Evolutionary conservation across 2,797 vertebrate genomes (phyloP).

Genomic region (Cuculus canorus): DNA sequence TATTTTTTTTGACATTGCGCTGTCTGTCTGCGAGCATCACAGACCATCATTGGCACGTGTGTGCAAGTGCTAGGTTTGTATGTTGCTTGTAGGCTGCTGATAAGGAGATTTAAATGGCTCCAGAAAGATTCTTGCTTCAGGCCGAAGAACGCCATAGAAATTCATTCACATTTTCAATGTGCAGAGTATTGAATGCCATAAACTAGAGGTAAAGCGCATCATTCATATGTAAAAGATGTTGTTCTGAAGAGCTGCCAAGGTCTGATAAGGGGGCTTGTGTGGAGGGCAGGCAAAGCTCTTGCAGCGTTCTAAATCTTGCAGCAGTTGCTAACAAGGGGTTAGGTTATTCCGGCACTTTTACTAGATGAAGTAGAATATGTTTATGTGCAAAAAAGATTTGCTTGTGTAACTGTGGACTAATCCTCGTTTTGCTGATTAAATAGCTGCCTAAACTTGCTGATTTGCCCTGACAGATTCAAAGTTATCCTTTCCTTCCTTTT

Average conservation of each 20-base stretch:
- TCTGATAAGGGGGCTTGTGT: conserved; percentile 58
- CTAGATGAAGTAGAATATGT: not conserved
- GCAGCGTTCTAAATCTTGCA: conserved; percentile 24
- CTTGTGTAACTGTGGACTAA: conserved; percentile 56
- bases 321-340: conserved; percentile 48
- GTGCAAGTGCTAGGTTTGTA: conserved; percentile 27
- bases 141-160: conserved; percentile 61
- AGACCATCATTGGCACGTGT: not conserved
- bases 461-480: conserved; percentile 17
- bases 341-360: conserved; percentile 22
- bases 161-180: conserved; percentile 62
- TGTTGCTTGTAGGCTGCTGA: conserved; percentile 69
- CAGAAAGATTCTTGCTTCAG: conserved; percentile 71
- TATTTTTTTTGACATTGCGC: conserved; percentile 9
- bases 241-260: conserved; percentile 66
- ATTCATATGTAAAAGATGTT: conserved; percentile 72
- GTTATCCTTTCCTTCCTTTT: not conserved
- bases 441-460: not conserved
- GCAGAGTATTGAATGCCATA: conserved; percentile 43
- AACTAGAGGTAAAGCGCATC: conserved; percentile 53
- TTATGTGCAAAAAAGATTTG: conserved; percentile 41
- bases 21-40: conserved; percentile 41
- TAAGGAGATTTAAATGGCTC: conserved; percentile 77
- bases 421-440: conserved; percentile 49
- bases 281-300: not conserved